phyloP scores from a whole-genome alignment of 1,140 invertebrate species.

The Magallana angulata region DNA sequence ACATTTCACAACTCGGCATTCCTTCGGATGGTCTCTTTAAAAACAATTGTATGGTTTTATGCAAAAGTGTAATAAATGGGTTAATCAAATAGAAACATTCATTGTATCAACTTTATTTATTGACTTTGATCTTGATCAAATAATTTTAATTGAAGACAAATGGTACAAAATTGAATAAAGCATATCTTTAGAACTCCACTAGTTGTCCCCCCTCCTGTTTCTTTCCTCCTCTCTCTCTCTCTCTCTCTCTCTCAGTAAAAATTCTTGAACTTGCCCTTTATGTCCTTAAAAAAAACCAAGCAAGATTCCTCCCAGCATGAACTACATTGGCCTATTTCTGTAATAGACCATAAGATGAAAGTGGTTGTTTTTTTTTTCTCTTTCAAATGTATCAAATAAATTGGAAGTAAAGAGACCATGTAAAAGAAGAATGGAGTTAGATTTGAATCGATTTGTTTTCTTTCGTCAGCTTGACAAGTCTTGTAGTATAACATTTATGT shows the following conservation, averaged over 20 bases:
- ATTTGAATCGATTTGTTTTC: constrained; percentile 16
- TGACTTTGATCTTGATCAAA: no score
- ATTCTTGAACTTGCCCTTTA: background rate
- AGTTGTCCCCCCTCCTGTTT: no score
- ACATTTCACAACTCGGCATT: background rate
- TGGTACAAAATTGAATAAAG: no score
- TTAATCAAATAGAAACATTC: no score
- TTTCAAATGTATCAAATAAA: background rate
- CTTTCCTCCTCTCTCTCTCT: no score
- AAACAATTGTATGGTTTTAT: no score
- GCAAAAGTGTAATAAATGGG: no score
- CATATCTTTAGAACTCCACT: no score
- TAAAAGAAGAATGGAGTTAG: background rate
- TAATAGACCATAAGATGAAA: background rate
- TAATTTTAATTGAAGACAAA: no score
- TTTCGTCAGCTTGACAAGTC: background rate
- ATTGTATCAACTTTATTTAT: no score
- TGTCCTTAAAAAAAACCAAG: background rate
- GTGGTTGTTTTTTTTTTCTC: background rate
- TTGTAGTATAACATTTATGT: constrained; percentile 9
- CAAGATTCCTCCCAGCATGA: background rate
- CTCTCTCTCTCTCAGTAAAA: no score
- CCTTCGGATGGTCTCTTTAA: background rate
- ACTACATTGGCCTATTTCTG: background rate
- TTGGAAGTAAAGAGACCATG: background rate